Conservation (phyloP, 2,797 vertebrate genomes). For the Xenentodon cancila region DNA sequence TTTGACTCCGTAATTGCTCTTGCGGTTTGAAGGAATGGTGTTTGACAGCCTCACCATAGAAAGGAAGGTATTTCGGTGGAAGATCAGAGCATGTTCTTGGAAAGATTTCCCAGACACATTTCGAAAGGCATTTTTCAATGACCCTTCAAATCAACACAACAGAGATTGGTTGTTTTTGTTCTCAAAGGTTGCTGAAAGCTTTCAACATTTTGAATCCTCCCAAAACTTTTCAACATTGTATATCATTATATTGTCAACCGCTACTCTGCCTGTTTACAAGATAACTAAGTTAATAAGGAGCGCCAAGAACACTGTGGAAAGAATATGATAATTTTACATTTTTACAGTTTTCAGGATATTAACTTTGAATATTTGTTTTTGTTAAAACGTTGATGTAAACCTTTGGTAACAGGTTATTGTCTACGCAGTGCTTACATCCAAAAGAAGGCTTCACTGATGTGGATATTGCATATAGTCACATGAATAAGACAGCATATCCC, state of each 20-base stretch:
- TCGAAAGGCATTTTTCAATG: slow-evolving; percentile 26
- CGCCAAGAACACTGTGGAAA: slow-evolving; percentile 16
- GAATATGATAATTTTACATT: slow-evolving; percentile 1
- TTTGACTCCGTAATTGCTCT: slow-evolving; percentile 35
- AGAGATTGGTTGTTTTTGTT: slow-evolving; percentile 39
- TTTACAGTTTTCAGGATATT: slow-evolving; percentile 49
- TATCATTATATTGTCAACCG: slow-evolving; percentile 68
- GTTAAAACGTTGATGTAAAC: slow-evolving; percentile 20
- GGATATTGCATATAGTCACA: no score
- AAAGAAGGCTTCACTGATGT: no score
- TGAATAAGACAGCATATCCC: no score
- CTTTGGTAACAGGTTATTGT: background rate
- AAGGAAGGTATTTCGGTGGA: slow-evolving; percentile 50
- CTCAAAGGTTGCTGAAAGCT: slow-evolving; percentile 44
- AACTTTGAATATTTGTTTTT: slow-evolving; percentile 37
- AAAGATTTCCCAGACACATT: slow-evolving; percentile 41
- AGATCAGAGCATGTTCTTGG: slow-evolving; percentile 46
- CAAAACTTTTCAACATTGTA: slow-evolving; percentile 59
- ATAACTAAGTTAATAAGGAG: slow-evolving; percentile 47
- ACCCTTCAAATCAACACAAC: slow-evolving; percentile 29
- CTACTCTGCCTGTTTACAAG: slow-evolving; percentile 34
- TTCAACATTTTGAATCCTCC: slow-evolving; percentile 66
- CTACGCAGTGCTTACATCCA: no score
- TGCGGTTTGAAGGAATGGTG: slow-evolving; percentile 19
- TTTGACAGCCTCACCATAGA: slow-evolving; percentile 32